These are phyloP conservation scores for Ectemnius continuus DNA, from an alignment of 2,888 invertebrate species.

Conservation along the genomic window DNA sequence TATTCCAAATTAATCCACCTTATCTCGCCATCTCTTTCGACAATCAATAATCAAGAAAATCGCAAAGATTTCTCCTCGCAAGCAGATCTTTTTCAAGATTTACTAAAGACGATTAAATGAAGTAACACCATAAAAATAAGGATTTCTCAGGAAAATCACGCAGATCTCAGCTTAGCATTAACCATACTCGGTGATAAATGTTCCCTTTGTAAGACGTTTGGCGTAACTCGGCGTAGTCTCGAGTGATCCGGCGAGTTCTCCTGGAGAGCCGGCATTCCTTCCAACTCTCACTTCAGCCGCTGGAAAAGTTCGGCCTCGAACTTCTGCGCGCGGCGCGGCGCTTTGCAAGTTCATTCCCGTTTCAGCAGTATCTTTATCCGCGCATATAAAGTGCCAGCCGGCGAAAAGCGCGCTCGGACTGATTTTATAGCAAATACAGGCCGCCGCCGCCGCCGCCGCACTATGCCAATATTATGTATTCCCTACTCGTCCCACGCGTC, in stretches of 20 bases:
- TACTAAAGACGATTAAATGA: too few relatives aligned
- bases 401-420: constrained; percentile 26
- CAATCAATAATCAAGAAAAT: too few relatives aligned
- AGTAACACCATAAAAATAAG: too few relatives aligned
- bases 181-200: not conserved
- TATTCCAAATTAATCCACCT: too few relatives aligned
- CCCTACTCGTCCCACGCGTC: too few relatives aligned
- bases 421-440: constrained; percentile 28
- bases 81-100: too few relatives aligned
- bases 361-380: constrained; percentile 46
- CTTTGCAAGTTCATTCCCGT: constrained; percentile 51
- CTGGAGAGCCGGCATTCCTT: constrained; percentile 16
- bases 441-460: not conserved
- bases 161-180: not conserved
- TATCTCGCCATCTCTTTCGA: too few relatives aligned
- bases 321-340: constrained; percentile 30
- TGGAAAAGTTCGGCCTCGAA: constrained; percentile 43
- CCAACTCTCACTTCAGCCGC: constrained; percentile 31
- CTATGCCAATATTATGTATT: constrained; percentile 22
- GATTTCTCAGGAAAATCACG: too few relatives aligned
- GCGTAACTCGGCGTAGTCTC: not conserved
- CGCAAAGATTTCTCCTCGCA: too few relatives aligned
- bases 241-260: constrained; percentile 13
- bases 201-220: constrained; percentile 9
- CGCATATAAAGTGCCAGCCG: constrained; percentile 16